A percentile compares a stretch with the other conserved stretches of the same genome.
These are phyloP conservation scores for Drosophila sordidapex DNA, from an alignment of 2,888 invertebrate species.

Conservation along the genomic window DNA sequence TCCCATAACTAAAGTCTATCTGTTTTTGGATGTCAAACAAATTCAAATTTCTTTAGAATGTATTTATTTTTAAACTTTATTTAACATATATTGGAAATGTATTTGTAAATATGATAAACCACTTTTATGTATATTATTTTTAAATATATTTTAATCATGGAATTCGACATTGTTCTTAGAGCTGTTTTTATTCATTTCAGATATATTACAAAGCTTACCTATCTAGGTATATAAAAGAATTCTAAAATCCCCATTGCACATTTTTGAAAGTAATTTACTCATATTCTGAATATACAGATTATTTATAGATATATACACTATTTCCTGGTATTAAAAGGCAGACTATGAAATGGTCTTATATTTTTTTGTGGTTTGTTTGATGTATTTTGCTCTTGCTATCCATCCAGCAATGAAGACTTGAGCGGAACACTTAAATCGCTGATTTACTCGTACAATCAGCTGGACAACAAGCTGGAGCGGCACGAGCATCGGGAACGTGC, in stretches of 20 bases:
- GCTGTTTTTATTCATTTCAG: neutral
- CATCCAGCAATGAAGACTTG: slow-evolving; percentile 79
- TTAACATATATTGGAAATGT: neutral
- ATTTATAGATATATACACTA: neutral
- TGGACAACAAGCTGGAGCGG: slow-evolving; percentile 93
- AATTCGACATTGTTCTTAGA: neutral
- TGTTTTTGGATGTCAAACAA: too few species aligned
- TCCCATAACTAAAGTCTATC: too few species aligned
- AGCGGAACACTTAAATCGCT: slow-evolving; percentile 92
- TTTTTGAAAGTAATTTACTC: neutral
- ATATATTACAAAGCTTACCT: neutral
- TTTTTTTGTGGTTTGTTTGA: neutral
- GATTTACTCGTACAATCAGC: slow-evolving; percentile 91
- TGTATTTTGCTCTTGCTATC: neutral
- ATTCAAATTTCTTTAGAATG: neutral
- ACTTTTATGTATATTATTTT: neutral
- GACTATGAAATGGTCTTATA: neutral
- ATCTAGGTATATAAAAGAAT: neutral
- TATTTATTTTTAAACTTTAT: neutral
- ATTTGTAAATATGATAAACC: neutral
- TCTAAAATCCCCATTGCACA: neutral
- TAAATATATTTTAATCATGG: neutral
- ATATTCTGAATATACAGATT: neutral
- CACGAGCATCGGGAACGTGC: slow-evolving; percentile 93
- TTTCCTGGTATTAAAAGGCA: neutral